Percentiles rank a stretch among this genome's conserved stretches.
Evolutionary conservation across 2,113 vertebrate species (phyloP).

Genomic region (Ctenomys sociabilis): DNA sequence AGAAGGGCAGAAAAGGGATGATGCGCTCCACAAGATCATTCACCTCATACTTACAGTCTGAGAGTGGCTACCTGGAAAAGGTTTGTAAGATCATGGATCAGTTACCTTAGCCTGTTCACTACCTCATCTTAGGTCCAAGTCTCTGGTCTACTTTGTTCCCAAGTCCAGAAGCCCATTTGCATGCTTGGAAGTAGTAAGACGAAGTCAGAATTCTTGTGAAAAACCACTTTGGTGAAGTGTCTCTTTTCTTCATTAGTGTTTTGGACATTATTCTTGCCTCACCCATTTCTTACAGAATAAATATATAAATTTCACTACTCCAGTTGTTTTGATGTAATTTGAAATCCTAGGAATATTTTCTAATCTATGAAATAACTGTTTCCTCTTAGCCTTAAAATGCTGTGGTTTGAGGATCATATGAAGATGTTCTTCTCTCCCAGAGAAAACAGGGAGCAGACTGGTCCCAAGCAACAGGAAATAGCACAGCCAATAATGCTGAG

Average conservation of each 20-base stretch:
- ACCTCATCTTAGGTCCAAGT: neutral
- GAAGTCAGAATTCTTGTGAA: neutral
- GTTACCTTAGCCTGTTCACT: neutral
- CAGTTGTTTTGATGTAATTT: neutral
- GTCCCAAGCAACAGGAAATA: neutral
- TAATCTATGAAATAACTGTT: constrained; percentile 29
- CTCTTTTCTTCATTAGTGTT: neutral
- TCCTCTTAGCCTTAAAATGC: constrained; percentile 41
- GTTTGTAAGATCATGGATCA: neutral
- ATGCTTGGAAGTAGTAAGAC: neutral
- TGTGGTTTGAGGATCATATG: neutral
- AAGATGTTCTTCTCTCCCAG: neutral
- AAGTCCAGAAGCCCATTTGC: neutral
- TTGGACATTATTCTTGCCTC: neutral
- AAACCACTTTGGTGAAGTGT: neutral
- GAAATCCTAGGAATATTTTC: constrained; percentile 48
- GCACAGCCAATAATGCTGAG: accelerated
- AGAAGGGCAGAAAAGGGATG: neutral
- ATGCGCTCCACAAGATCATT: neutral
- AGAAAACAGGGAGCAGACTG: neutral
- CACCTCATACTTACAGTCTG: neutral
- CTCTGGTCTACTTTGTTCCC: neutral
- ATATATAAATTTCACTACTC: neutral
- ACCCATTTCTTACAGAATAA: neutral
- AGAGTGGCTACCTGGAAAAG: neutral